Evolutionary conservation across 2,888 invertebrate genomes (phyloP), one percentile per base, ranked within the genome.

Genomic region (Sussaba pulchella): DNA sequence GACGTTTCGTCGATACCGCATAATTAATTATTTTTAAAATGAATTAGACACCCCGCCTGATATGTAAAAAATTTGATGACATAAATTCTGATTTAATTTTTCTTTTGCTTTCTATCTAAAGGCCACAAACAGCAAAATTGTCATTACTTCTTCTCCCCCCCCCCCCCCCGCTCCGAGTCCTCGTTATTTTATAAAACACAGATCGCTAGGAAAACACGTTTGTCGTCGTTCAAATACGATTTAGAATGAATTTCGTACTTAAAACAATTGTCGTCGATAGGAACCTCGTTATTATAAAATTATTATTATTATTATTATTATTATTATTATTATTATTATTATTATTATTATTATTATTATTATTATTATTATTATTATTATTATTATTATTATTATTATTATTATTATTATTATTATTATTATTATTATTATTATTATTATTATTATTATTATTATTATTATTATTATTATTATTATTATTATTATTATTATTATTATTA

Each of bases 201-300:
- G 36, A 12, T 36, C 4, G 41, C 31, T 54, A 43, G 17, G 9
- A 47, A 14, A 45, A 69, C 41, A 43, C 43, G 10, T 43, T 72
- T 61, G 17, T n/a, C 74, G 66, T 67, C 43, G 43, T 66, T 67
- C 39, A 74, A 67, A 74, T 67, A 74, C 57, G 45, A 17, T 43
- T 71, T 47, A 45, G 47, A 36, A 12, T 71, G 63, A 61, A 63
- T 63, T 64, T 59, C 70, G 70, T 74, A 79, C 70, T 74, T 70
- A 47, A 74, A 74, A 64, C 57, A 70, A 74, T 70, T 77, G 66
- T 80, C 77, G 64, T 69, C 54, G 8, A 50, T 81, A 81, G 80
- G 80, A 81, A 81, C 80, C 61, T 72, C 76, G 81, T 76, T 76
- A 39, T 63, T 73, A 67, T n/a, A n/a, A n/a, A n/a, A n/a, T n/a